Base-by-base conservation (phyloP, 1,140 invertebrate genomes). In the Euwallacea fornicatus region DNA sequence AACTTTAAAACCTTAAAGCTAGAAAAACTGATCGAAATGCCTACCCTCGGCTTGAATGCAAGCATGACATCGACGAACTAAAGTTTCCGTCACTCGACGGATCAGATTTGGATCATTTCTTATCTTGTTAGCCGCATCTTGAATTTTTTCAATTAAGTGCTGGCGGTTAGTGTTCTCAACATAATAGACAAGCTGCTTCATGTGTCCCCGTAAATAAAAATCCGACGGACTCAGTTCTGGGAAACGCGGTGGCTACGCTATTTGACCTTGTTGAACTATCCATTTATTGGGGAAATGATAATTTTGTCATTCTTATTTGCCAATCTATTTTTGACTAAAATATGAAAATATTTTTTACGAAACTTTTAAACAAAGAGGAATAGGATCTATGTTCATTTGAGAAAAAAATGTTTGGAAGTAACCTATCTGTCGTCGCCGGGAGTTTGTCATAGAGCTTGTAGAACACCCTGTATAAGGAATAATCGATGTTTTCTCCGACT, bases 51-150 rank as follows among this genome's bases (percentile, higher is more conserved):
- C 46, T 50, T 2, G 46, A 50, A 50, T 50, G 1, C 46, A 50
- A 50, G 1, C 6, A 10, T 50, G 1, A 50, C 46, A 50, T 50
- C 46, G 46, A 50, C 46, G 46, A 13, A 13, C 46, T 50, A 50
- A 50, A 50, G 46, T 2, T 50, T 50, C 46, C 46, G 6, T 50
- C 46, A 50, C 46, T 50, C 46, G 46, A 50, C 46, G 13, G 46
- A 50, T 50, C 9, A 50, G 46, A 50, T 50, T 50, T 50, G 46
- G 46, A 50, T 50, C 9, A 50, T 50, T 50, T 50, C 46, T 50
- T 50, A 50, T 50, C 46, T 50, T 1, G 46, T 50, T 50, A 50
- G 46, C 46, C 6, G 46, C 6, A 50, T 50, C 46, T 13, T 6
- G 9, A 50, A 50, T 50, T 50, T 13, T 50, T 50, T 50, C 46